Conservation (phyloP, 1,140 invertebrate species). For the Trigoniulus corallinus region DNA sequence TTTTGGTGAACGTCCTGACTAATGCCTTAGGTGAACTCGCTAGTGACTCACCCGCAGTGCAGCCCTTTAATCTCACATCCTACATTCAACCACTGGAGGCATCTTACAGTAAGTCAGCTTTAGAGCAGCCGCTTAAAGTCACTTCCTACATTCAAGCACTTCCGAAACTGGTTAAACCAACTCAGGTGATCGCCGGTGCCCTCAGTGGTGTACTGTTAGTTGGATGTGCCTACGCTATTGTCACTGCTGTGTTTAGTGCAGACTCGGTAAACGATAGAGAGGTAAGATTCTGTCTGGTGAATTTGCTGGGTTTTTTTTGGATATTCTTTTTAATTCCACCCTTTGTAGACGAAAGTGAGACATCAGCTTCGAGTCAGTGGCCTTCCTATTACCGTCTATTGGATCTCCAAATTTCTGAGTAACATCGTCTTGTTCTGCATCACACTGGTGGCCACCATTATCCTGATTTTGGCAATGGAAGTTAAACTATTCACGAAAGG, state of each 20-base stretch:
- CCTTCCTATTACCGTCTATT: conserved; percentile 56
- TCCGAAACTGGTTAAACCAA: conserved; percentile 44
- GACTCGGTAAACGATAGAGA: conserved; percentile 68
- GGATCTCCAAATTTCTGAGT: conserved; percentile 44
- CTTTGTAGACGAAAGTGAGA: conserved; percentile 57
- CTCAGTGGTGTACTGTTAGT: conserved; percentile 52
- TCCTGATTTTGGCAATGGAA: conserved; percentile 47
- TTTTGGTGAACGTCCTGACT: conserved; percentile 51
- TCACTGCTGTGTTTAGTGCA: conserved; percentile 56
- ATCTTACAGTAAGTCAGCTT: conserved; percentile 27
- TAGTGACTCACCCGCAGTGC: conserved; percentile 14
- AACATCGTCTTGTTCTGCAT: conserved; percentile 42
- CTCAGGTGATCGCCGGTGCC: conserved; percentile 49
- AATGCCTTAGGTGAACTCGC: conserved; percentile 43
- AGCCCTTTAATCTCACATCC: conserved; percentile 11
- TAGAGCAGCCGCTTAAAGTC: conserved; percentile 10
- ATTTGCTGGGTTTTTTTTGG: not conserved
- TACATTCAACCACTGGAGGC: conserved; percentile 43
- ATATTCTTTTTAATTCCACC: conserved; percentile 18
- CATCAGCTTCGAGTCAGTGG: conserved; percentile 69
- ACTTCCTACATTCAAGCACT: conserved; percentile 37
- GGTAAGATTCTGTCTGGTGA: conserved; percentile 29
- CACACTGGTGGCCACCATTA: conserved; percentile 42
- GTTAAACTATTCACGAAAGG: conserved; percentile 36
- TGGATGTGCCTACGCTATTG: conserved; percentile 56